Base-by-base conservation (phyloP, 35 echinoderm and acorn worm genomes). In the Lytechinus pictus region DNA sequence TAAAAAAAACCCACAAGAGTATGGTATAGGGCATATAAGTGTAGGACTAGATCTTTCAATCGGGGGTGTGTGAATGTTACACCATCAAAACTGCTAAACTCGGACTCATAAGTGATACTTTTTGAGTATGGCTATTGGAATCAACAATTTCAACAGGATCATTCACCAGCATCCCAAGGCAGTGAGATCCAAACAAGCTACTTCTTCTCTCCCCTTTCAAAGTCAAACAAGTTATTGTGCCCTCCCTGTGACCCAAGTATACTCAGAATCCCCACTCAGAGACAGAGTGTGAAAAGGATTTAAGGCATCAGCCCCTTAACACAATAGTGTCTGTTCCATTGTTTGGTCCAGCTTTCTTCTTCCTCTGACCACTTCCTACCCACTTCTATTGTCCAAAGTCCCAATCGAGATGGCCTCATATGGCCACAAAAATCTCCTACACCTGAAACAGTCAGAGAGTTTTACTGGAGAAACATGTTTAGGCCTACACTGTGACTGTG, bases 261-360 rank as follows among this genome's bases (percentile, higher is more conserved):
- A 79, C 66, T 79, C 33, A 44, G 33, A 44, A 44, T 44, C 33
- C 33, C 33, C 33, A 44, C 33, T 44, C 66, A 24, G 19, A 79
- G 66, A 79, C 66, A 79, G 66, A 79, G 66, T 54, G 88, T 90
- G 88, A 90, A 90, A 54, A 90, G 88, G 88, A 90, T 90, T 54
- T 90, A 90, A 44, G 29, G 10, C 88, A 52, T 90, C 52, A 90
- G 88, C 29, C 88, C 88, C 88, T 90, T 21, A 12, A 21, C 88
- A 90, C 88, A 90, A 90, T 90, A 54, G 88, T 90, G 88, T 90
- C 88, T 90, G 88, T 33, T 44, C 88, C 52, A 51, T 90, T 90
- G 88, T 90, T 90, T 90, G 88, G 28, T 90, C 29, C 28, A 24
- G 66, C 66, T 90, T 54, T 54, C 88, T 54, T 90, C 88, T 90